A percentile compares a stretch with the other conserved stretches of the same genome.
phyloP scores from a whole-genome alignment of 2,888 invertebrate genomes.

The Eucriotettix oculatus region DNA sequence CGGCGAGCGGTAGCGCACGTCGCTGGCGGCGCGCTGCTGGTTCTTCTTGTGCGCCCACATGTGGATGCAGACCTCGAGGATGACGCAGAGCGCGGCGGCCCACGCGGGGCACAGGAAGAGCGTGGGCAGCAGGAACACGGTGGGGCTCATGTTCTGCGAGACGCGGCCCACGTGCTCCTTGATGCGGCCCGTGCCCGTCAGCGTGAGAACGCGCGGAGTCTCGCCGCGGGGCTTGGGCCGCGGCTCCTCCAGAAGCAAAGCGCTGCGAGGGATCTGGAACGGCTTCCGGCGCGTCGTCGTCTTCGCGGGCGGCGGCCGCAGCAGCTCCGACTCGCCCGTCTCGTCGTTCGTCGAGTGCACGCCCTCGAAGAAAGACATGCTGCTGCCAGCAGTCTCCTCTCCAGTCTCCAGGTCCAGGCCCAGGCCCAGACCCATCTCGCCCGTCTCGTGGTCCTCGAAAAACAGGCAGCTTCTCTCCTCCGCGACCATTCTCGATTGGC shows the following conservation, averaged over 20 bases:
- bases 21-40: not conserved
- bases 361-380: not conserved
- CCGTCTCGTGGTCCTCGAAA: constrained; percentile 32
- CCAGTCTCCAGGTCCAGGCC: constrained; percentile 13
- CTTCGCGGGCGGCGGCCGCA: not conserved
- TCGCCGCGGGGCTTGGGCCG: not conserved
- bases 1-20: constrained; percentile 40
- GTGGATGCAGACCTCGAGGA: constrained; percentile 45
- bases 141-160: constrained; percentile 18
- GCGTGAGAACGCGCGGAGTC: not conserved
- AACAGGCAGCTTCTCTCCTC: not conserved
- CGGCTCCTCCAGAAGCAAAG: constrained; percentile 4
- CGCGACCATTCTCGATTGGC: no score
- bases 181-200: not conserved
- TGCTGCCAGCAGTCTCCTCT: not conserved
- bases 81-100: constrained; percentile 30
- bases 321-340: constrained; percentile 31
- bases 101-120: constrained; percentile 38
- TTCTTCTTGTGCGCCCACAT: constrained; percentile 46
- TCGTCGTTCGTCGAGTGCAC: constrained; percentile 27
- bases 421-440: constrained; percentile 25
- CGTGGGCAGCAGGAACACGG: constrained; percentile 39
- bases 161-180: constrained; percentile 8
- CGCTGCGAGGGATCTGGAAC: constrained; percentile 8
- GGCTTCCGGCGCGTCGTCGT: constrained; percentile 9